These are phyloP conservation scores for Campoplex nolae DNA, from an alignment of 2,888 invertebrate genomes.

Conservation along the genomic window DNA sequence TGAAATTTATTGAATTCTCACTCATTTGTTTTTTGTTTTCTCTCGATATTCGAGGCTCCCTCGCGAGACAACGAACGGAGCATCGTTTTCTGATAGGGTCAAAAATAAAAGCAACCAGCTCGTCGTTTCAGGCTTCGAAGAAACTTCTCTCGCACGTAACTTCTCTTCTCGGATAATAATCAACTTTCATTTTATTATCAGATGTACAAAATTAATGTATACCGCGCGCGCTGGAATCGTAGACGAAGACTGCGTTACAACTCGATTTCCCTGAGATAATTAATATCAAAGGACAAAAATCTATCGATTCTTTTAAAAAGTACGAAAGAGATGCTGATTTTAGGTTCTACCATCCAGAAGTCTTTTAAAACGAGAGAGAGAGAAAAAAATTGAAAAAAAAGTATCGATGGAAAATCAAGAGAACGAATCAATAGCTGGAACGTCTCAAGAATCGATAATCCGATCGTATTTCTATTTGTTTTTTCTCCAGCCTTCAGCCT, in stretches of 20 bases:
- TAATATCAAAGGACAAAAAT: constrained; percentile 56
- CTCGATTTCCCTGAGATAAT: constrained; percentile 67
- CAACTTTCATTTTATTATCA: constrained; percentile 63
- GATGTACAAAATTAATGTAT: constrained; percentile 69
- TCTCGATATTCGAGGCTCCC: not conserved
- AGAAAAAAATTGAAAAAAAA: not conserved
- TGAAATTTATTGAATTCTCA: not conserved
- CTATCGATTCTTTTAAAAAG: constrained; percentile 25
- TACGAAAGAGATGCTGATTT: constrained; percentile 28
- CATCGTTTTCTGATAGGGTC: not conserved
- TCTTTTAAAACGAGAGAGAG: not conserved
- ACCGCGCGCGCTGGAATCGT: constrained; percentile 63
- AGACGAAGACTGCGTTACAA: constrained; percentile 64
- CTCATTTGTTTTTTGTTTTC: not conserved
- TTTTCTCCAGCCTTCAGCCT: not conserved
- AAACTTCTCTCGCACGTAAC: not conserved
- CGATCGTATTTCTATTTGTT: not conserved
- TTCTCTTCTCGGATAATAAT: constrained; percentile 47
- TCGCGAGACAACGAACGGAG: not conserved
- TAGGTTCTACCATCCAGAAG: constrained; percentile 45
- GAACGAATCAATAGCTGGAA: not conserved
- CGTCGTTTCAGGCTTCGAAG: not conserved
- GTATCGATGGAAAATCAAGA: not conserved
- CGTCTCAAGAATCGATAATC: not conserved
- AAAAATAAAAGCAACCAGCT: not conserved